These are phyloP conservation scores for Melanotaenia parkinsoni DNA, from an alignment of 2,797 vertebrate genomes.

Conservation along the genomic window DNA sequence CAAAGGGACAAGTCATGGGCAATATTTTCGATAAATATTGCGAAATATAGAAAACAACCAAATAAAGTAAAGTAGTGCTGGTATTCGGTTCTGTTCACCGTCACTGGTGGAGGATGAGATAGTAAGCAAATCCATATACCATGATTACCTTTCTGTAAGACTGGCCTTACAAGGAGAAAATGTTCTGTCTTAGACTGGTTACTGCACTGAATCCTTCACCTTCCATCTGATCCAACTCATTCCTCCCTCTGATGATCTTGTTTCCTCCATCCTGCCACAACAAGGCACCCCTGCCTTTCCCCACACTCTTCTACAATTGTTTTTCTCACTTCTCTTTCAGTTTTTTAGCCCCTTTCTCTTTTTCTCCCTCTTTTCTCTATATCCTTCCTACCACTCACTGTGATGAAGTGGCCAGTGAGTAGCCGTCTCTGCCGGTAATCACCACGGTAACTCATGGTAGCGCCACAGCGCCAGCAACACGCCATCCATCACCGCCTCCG, in stretches of 20 bases:
- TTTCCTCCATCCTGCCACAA: slow-evolving; percentile 42
- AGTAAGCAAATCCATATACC: not conserved
- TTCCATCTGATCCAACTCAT: not conserved
- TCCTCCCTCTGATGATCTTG: slow-evolving; percentile 26
- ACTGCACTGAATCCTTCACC: not conserved
- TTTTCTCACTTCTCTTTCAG: slow-evolving; percentile 57
- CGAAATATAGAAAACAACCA: not conserved
- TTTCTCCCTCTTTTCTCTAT: slow-evolving; percentile 51
- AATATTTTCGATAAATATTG: not conserved
- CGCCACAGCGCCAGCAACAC: slow-evolving; percentile 59
- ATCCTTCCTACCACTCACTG: slow-evolving; percentile 70
- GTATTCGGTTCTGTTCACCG: not conserved
- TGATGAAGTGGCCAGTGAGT: slow-evolving; percentile 81
- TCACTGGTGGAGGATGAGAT: not conserved
- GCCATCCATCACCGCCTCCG: slow-evolving; percentile 75
- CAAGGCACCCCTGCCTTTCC: slow-evolving; percentile 44
- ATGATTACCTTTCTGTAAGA: no score
- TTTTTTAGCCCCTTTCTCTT: slow-evolving; percentile 53
- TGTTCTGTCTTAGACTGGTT: not conserved
- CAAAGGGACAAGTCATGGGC: not conserved
- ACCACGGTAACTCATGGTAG: slow-evolving; percentile 80
- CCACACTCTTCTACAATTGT: slow-evolving; percentile 47
- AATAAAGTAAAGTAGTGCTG: not conserved
- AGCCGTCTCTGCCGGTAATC: slow-evolving; percentile 82
- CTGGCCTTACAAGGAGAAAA: slow-evolving; percentile 3